These are phyloP conservation scores for Lasioglossum baleicum DNA, from an alignment of 1,140 invertebrate species.

Conservation along the genomic window DNA sequence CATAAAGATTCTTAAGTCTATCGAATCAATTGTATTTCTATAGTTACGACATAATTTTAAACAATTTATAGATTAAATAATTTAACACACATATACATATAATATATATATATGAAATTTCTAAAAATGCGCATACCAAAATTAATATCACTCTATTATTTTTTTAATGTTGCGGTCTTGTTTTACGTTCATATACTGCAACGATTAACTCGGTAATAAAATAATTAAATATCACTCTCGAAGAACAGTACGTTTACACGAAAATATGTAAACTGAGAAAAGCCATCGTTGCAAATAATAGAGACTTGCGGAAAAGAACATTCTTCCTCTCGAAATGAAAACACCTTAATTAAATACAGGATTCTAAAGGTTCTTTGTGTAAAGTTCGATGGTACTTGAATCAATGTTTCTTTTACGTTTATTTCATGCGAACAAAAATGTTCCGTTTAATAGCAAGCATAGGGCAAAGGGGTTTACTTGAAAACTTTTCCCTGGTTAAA, in stretches of 20 bases:
- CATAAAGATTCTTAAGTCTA: conserved; percentile 28
- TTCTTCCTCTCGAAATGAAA: conserved; percentile 20
- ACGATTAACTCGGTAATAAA: neutral
- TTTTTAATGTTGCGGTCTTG: conserved; percentile 10
- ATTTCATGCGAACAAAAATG: conserved; percentile 66
- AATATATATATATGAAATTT: conserved; percentile 9
- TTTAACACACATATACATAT: neutral
- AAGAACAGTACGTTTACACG: neutral
- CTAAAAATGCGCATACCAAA: neutral
- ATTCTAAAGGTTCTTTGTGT: conserved; percentile 47
- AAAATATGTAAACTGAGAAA: conserved; percentile 26
- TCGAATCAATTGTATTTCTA: conserved; percentile 36
- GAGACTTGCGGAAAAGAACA: conserved; percentile 42
- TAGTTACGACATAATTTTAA: conserved; percentile 14
- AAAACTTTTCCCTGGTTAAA: conserved; percentile 99
- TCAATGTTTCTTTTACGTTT: conserved; percentile 61
- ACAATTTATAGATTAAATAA: conserved; percentile 29
- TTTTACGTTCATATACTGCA: neutral
- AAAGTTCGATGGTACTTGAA: conserved; percentile 51
- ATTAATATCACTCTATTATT: conserved; percentile 1
- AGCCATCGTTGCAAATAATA: conserved; percentile 15
- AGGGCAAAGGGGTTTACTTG: conserved; percentile 87
- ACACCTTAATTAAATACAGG: conserved; percentile 39
- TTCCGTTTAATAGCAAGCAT: conserved; percentile 65
- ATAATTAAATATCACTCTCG: conserved; percentile 17